phyloP scores from a whole-genome alignment of 2,888 invertebrate genomes.

The Strigamia crassipes region DNA sequence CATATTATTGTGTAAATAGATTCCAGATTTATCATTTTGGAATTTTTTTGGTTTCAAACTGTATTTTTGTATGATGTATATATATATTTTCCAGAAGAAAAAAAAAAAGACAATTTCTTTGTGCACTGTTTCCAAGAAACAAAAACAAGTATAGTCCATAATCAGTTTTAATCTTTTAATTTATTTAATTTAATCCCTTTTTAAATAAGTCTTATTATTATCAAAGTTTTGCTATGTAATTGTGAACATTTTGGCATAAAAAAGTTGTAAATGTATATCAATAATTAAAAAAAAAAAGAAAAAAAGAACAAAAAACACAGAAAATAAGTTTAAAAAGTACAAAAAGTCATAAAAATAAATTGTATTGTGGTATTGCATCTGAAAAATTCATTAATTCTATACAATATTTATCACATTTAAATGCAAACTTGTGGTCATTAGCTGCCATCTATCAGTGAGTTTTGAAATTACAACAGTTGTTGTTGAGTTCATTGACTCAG shows the following conservation, averaged over 20 bases:
- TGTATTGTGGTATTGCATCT: constrained; percentile 14
- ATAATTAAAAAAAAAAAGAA: constrained; percentile 15
- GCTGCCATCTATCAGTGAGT: neutral
- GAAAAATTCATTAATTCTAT: neutral
- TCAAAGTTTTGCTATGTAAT: constrained; percentile 17
- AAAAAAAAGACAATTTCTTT: neutral
- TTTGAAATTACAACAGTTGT: neutral
- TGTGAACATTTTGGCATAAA: constrained; percentile 8
- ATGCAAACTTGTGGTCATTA: neutral
- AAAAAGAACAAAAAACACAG: neutral
- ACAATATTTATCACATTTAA: neutral
- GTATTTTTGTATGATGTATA: constrained; percentile 20
- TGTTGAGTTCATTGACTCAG: neutral
- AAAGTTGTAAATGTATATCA: constrained; percentile 25
- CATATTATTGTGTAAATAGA: constrained; percentile 14
- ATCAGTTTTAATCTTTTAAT: neutral
- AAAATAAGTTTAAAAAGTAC: neutral
- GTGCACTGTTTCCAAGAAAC: constrained; percentile 30
- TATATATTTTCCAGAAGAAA: constrained; percentile 19
- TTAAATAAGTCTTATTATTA: neutral
- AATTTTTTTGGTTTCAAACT: neutral
- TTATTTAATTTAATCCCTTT: neutral
- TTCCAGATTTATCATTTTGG: neutral
- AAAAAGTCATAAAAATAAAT: neutral
- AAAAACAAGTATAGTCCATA: neutral